A percentile compares a stretch with the other conserved stretches of the same genome.
Evolutionary conservation across 1,140 invertebrate species (phyloP).

Genomic region (Spodoptera litura): DNA sequence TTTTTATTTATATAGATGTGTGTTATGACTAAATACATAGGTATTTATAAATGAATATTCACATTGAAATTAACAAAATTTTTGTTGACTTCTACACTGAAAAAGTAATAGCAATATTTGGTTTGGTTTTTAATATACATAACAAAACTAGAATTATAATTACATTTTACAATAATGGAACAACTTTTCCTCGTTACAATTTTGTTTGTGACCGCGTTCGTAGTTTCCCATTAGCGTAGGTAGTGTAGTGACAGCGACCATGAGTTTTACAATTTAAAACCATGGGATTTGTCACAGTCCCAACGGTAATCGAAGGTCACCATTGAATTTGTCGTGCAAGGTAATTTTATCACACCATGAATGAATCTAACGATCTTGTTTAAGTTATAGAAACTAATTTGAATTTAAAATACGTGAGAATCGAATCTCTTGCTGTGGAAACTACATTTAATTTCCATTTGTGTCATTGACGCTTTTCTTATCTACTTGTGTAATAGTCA

Average conservation of each 20-base stretch:
- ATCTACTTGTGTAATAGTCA: not conserved
- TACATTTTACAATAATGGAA: too few relatives aligned
- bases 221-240: not conserved
- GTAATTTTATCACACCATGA: constrained; percentile 17
- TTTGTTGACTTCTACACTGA: too few relatives aligned
- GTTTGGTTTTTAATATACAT: too few relatives aligned
- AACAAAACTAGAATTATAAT: too few relatives aligned
- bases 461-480: not conserved
- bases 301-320: constrained; percentile 49
- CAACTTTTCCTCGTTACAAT: constrained; percentile 9
- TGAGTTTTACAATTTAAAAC: constrained; percentile 5
- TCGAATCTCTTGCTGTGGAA: not conserved
- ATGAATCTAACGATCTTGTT: constrained; percentile 30
- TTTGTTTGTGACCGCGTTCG: not conserved
- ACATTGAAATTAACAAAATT: too few relatives aligned
- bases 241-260: not conserved
- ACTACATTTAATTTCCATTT: constrained; percentile 7
- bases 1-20: too few relatives aligned
- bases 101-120: too few relatives aligned
- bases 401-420: constrained; percentile 29
- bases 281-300: constrained; percentile 21
- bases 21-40: too few relatives aligned
- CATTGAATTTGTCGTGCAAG: constrained; percentile 44
- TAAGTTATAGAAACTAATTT: constrained; percentile 32
- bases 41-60: too few relatives aligned